Base-by-base conservation (phyloP, 2,888 invertebrate genomes). In the Reticulitermes lucifugus region DNA sequence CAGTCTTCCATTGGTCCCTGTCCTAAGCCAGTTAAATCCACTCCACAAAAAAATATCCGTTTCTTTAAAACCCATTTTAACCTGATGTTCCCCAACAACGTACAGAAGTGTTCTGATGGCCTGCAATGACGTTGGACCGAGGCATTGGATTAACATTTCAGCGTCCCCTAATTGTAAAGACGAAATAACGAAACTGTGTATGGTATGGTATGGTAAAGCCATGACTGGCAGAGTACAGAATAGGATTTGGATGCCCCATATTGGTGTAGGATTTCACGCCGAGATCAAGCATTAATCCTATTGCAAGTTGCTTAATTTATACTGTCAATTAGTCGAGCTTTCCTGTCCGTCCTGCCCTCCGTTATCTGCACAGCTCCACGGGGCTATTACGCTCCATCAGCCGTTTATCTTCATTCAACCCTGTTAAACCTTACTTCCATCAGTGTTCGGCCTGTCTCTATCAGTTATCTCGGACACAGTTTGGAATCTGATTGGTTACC, bases 241-340 rank as follows among this genome's bases (percentile, higher is more conserved):
- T 73, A 41, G 41, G 73, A 73, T 73, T 73, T 73, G 7, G 73
- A 41, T 73, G 73, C 18, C 21, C 35, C 41, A 73, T 41, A 41
- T 41, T 73, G 73, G 41, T 9, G 41, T 41, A 29, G 73, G 73
- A 73, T 73, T 73, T 73, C 73, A 73, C 29, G 41, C 73, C 41
- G 73, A 73, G 73, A 73, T 73, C 73, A 73, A 73, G 73, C 73
- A 73, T 73, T 73, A 73, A 73, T 73, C 73, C 73, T 73, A 73
- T 73, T 73, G 73, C 73, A 29, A 73, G 73, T 73, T 73, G 73
- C 73, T 73, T 73, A 73, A 73, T 73, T 73, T 73, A 73, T 73
- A 73, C 73, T 73, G 73, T 73, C 73, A 73, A 73, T 73, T 73
- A 73, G n/a, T 65, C 25, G 65, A 55, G 65, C 65, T 25, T 65